Evolutionary conservation across 2,113 vertebrate genomes (phyloP).

Genomic region (Rhadina sibilatrix): DNA sequence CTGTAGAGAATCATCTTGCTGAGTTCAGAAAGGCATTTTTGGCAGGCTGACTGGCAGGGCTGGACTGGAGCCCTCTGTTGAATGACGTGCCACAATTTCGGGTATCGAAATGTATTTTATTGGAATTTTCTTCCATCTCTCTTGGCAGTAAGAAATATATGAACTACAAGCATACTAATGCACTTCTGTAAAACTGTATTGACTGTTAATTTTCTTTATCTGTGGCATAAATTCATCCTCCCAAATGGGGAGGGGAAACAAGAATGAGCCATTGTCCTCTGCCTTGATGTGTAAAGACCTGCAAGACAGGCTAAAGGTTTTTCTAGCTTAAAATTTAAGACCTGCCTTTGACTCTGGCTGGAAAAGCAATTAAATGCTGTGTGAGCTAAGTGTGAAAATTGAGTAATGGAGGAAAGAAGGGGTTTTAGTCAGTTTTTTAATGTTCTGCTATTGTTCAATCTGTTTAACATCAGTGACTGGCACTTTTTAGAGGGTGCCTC

Average conservation of each 20-base stretch:
- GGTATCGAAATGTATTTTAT: background rate
- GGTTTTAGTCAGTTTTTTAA: background rate
- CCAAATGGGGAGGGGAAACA: background rate
- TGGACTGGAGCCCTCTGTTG: background rate
- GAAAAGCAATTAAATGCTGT: constrained; percentile 52
- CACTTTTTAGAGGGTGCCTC: background rate
- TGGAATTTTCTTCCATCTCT: background rate
- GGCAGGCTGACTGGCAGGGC: background rate
- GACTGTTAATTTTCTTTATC: background rate
- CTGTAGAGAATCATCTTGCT: background rate
- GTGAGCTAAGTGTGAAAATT: constrained; percentile 55
- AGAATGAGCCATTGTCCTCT: constrained; percentile 1
- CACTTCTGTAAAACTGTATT: background rate
- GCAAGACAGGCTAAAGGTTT: constrained; percentile 29
- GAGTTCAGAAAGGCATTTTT: background rate
- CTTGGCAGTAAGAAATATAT: background rate
- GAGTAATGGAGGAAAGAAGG: constrained; percentile 12
- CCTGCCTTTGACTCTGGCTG: constrained; percentile 26
- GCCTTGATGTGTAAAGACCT: constrained; percentile 6
- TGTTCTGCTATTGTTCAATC: constrained; percentile 18
- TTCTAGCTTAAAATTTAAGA: constrained; percentile 21
- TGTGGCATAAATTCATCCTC: background rate
- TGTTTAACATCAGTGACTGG: background rate
- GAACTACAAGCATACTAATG: background rate
- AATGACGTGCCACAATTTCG: background rate